Evolutionary conservation across 1,140 invertebrate genomes (phyloP).

Genomic region (Goniozus legneri): DNA sequence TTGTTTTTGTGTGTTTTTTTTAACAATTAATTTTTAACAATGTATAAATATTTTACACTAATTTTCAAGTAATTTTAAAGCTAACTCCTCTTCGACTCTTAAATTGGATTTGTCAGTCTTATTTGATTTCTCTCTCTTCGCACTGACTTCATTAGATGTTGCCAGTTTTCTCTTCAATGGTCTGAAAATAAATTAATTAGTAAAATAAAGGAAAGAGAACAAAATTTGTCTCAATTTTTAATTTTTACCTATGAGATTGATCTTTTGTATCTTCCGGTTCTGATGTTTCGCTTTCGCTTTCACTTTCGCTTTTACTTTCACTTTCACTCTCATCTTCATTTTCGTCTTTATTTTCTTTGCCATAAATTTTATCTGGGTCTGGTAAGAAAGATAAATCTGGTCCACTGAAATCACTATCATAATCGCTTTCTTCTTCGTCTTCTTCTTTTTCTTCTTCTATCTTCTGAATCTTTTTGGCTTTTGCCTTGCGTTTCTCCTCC

Average conservation of each 20-base stretch:
- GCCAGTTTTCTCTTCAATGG: constrained; percentile 46
- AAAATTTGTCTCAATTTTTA: constrained; percentile 15
- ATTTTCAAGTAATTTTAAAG: constrained; percentile 63
- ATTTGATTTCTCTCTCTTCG: constrained; percentile 54
- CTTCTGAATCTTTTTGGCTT: constrained; percentile 55
- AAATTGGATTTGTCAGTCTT: constrained; percentile 56
- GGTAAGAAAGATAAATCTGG: constrained; percentile 78
- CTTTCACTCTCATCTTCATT: constrained; percentile 9
- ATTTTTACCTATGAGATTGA: constrained; percentile 33
- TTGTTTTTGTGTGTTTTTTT: too few relatives aligned
- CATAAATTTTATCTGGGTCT: constrained; percentile 78
- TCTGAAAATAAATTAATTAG: constrained; percentile 21
- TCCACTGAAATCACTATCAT: constrained; percentile 31
- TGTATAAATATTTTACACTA: constrained; percentile 16
- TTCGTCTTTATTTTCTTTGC: constrained; percentile 42
- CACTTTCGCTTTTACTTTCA: constrained; percentile 14
- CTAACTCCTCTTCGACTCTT: constrained; percentile 69
- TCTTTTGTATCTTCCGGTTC: constrained; percentile 11
- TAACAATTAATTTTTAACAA: too few relatives aligned
- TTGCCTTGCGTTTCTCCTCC: constrained; percentile 68
- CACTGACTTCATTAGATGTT: constrained; percentile 47
- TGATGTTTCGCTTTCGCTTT: constrained; percentile 7
- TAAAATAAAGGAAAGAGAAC: constrained; percentile 7
- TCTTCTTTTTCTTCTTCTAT: constrained; percentile 37
- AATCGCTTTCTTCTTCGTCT: constrained; percentile 25